These are phyloP conservation scores for Eretmochelys imbricata DNA, from an alignment of 2,113 vertebrate genomes.

Conservation along the genomic window DNA sequence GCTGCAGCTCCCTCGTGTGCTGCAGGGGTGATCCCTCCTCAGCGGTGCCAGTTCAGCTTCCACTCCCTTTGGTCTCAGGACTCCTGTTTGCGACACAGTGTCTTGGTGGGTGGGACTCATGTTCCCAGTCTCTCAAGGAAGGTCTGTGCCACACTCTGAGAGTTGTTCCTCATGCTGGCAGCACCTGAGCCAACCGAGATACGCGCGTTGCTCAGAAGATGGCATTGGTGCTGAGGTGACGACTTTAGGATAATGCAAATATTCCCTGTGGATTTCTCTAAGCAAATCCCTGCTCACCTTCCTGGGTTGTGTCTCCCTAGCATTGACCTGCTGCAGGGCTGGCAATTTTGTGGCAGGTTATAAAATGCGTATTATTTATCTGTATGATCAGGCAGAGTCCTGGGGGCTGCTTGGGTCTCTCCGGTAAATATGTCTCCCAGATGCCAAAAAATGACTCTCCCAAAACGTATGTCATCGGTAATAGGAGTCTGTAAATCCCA, in stretches of 20 bases:
- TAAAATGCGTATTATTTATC: accelerated
- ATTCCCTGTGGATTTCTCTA: background rate
- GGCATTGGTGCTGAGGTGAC: too few species aligned
- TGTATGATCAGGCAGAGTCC: background rate
- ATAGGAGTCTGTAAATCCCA: background rate
- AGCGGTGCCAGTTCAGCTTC: too few species aligned
- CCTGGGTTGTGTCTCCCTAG: background rate
- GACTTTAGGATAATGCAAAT: background rate
- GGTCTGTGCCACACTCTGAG: too few species aligned
- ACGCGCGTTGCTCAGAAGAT: too few species aligned
- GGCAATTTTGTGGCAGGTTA: background rate
- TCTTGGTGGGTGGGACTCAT: too few species aligned
- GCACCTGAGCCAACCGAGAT: too few species aligned
- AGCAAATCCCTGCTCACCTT: accelerated
- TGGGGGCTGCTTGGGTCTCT: background rate
- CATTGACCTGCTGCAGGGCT: accelerated
- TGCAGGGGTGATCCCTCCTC: too few species aligned
- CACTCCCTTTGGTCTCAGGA: too few species aligned
- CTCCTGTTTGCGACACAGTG: too few species aligned
- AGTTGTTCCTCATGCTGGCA: too few species aligned
- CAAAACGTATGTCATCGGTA: background rate
- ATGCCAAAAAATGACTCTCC: background rate
- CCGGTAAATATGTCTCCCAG: background rate
- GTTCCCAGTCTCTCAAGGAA: too few species aligned
- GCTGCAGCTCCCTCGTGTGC: too few species aligned